Conservation (phyloP, 2,888 invertebrate genomes). For the Cepaea hortensis region DNA sequence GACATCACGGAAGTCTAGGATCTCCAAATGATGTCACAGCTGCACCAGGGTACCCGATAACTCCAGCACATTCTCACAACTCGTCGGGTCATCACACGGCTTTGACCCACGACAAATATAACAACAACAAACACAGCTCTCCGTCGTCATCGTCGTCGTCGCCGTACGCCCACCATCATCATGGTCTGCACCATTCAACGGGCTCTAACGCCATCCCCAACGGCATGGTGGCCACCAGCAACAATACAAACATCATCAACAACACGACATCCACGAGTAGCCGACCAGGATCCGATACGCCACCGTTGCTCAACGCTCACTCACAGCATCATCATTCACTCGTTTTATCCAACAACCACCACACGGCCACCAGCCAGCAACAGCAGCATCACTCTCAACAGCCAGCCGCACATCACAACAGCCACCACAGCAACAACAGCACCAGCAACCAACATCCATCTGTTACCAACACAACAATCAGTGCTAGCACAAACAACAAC, state of each 20-base stretch:
- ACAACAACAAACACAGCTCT: conserved; percentile 38
- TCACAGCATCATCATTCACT: conserved; percentile 37
- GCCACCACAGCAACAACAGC: conserved; percentile 33
- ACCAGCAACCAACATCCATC: conserved; percentile 32
- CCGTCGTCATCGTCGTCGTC: conserved; percentile 43
- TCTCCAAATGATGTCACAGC: conserved; percentile 34
- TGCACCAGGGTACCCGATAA: conserved; percentile 39
- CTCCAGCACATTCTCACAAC: conserved; percentile 42
- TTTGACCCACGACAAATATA: conserved; percentile 42
- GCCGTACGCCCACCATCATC: conserved; percentile 29
- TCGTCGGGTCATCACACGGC: conserved; percentile 34
- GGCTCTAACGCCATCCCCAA: background rate
- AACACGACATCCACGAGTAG: conserved; percentile 27
- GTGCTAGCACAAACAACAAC: conserved; percentile 12
- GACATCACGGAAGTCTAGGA: conserved; percentile 32
- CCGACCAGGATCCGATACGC: conserved; percentile 11
- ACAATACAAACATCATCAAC: conserved; percentile 7
- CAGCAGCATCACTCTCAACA: conserved; percentile 37
- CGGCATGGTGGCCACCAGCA: background rate
- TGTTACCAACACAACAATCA: conserved; percentile 12
- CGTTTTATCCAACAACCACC: conserved; percentile 42
- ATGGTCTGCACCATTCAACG: conserved; percentile 31
- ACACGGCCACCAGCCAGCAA: background rate
- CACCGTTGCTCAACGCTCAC: conserved; percentile 37
- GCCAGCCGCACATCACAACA: conserved; percentile 26